Conservation (phyloP, 2,113 vertebrate species). For the Galemys pyrenaicus region DNA sequence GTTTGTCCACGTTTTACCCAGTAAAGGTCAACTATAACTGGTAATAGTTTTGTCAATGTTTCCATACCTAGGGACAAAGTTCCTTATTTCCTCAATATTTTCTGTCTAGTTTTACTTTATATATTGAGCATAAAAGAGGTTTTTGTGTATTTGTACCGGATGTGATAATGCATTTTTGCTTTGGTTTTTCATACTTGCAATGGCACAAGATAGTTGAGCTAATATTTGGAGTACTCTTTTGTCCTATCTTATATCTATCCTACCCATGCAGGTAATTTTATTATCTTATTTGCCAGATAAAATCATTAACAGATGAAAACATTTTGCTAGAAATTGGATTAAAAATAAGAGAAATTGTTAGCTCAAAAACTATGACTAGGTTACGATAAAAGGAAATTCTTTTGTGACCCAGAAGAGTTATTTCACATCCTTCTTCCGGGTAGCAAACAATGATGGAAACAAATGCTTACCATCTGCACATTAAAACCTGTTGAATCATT, state of each 20-base stretch:
- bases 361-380: neutral
- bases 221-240: neutral
- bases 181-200: conserved; percentile 7
- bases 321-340: conserved; percentile 21
- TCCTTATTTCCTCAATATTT: conserved; percentile 44
- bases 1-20: conserved; percentile 55
- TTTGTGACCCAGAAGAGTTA: neutral
- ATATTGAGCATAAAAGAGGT: neutral
- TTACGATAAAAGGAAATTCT: neutral
- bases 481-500: conserved; percentile 58
- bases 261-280: neutral
- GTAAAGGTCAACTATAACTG: conserved; percentile 52
- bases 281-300: conserved; percentile 29
- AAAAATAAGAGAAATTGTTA: conserved; percentile 29
- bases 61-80: conserved; percentile 27
- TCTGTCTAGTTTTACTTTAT: conserved; percentile 25
- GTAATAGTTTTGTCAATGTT: conserved; percentile 62
- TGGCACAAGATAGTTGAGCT: neutral
- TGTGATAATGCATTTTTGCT: neutral
- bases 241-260: neutral
- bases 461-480: conserved; percentile 51
- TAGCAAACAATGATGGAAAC: conserved; percentile 46
- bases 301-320: neutral
- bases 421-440: neutral
- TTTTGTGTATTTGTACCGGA: neutral